phyloP scores from a whole-genome alignment of 1,140 invertebrate genomes.

The Mizuhopecten yessoensis region DNA sequence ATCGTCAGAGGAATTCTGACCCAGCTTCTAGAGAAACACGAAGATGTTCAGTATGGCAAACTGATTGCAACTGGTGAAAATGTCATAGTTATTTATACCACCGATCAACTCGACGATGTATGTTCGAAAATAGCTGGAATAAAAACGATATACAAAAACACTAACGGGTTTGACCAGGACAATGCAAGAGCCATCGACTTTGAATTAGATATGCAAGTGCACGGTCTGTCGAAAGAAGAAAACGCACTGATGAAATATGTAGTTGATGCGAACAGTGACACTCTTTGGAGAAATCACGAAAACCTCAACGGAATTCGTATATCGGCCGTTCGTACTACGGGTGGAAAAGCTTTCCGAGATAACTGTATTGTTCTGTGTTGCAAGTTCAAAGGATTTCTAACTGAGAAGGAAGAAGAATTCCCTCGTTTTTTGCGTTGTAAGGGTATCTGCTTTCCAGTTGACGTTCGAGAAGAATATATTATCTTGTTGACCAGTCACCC shows the following conservation, averaged over 20 bases:
- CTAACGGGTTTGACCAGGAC: neutral
- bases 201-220: neutral
- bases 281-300: neutral
- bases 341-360: neutral
- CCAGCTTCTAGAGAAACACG: neutral
- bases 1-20: neutral
- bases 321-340: neutral
- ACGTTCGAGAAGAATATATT: neutral
- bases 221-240: neutral
- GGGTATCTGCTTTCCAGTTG: neutral
- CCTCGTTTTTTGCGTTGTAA: neutral
- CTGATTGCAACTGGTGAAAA: neutral
- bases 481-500: neutral
- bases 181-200: neutral
- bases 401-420: neutral
- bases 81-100: neutral
- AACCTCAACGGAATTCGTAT: slow-evolving; percentile 19
- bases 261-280: neutral
- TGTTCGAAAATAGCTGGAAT: neutral
- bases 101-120: neutral
- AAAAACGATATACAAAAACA: neutral
- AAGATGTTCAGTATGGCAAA: neutral
- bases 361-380: neutral
- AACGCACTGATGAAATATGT: neutral
- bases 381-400: neutral